These are phyloP conservation scores for Istiophorus platypterus DNA, from an alignment of 2,113 vertebrate genomes.

Conservation along the genomic window DNA sequence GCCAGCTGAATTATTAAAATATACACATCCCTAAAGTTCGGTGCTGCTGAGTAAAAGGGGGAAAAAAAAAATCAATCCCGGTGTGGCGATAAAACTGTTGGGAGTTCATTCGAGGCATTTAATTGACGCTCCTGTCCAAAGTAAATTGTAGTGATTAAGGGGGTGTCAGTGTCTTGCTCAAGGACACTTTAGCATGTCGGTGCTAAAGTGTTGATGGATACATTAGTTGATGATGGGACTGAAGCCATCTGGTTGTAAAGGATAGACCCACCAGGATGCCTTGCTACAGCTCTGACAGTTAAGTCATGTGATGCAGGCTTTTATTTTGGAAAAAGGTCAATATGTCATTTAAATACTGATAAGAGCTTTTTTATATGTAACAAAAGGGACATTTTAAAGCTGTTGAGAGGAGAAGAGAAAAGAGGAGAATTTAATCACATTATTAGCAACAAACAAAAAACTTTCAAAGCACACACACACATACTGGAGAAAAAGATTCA, in stretches of 20 bases:
- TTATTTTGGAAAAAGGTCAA: conserved; percentile 4
- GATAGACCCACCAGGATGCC: background rate
- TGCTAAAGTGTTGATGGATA: conserved; percentile 15
- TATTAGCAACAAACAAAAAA: conserved; percentile 29
- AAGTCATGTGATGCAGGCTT: background rate
- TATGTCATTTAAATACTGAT: background rate
- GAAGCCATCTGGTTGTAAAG: conserved; percentile 13
- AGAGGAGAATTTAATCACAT: conserved; percentile 1
- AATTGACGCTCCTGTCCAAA: conserved; percentile 47
- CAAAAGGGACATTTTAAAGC: background rate
- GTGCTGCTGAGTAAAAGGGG: conserved; percentile 4
- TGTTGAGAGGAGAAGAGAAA: background rate
- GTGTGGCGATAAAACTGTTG: conserved; percentile 40
- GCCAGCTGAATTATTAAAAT: conserved; percentile 61
- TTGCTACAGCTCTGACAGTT: too few species aligned
- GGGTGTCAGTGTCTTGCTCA: conserved; percentile 50
- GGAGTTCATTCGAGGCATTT: conserved; percentile 51
- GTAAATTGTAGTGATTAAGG: conserved; percentile 55
- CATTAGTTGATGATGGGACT: conserved; percentile 9
- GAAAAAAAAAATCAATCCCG: conserved; percentile 30
- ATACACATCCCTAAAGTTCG: conserved; percentile 38
- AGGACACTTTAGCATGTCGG: conserved; percentile 17
- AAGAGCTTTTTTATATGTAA: background rate
- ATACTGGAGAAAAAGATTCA: conserved; percentile 34
- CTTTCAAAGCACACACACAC: conserved; percentile 1